Conservation (phyloP, 2,113 vertebrate species). For the Tragelaphus imberbis region DNA sequence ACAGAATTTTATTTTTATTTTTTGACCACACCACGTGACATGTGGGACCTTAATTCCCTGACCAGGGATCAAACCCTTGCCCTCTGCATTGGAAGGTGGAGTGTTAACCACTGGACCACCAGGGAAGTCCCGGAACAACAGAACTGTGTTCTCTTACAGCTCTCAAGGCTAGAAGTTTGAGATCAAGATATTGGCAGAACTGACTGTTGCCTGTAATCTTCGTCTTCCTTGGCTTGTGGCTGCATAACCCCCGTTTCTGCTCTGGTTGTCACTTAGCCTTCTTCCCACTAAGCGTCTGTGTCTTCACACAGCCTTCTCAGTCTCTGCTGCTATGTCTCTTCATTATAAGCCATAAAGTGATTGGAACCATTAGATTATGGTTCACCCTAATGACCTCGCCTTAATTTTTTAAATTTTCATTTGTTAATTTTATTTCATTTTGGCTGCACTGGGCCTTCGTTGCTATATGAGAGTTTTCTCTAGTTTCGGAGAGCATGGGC, state of each 20-base stretch:
- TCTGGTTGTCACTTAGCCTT: accelerated
- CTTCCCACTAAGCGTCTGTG: accelerated
- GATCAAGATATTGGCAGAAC: not conserved
- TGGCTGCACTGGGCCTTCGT: not conserved
- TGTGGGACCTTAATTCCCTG: not conserved
- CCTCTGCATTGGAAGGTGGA: not conserved
- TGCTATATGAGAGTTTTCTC: not conserved
- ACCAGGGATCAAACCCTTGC: not conserved
- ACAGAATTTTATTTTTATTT: not conserved
- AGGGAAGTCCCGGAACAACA: not conserved
- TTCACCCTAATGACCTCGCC: not conserved
- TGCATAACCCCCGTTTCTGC: not conserved
- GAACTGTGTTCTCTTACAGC: not conserved
- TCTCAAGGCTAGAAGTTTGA: not conserved
- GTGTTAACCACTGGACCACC: not conserved
- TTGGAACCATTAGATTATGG: not conserved
- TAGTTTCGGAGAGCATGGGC: not conserved
- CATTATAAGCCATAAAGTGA: not conserved
- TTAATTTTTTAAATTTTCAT: not conserved
- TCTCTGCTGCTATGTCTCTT: not conserved
- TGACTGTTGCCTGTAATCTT: not conserved
- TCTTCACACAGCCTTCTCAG: not conserved
- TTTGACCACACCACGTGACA: not conserved
- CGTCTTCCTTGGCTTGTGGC: not conserved
- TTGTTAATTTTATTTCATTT: not conserved